Evolutionary conservation across 2,888 invertebrate species (phyloP).

Genomic region (Margaritifera margaritifera): DNA sequence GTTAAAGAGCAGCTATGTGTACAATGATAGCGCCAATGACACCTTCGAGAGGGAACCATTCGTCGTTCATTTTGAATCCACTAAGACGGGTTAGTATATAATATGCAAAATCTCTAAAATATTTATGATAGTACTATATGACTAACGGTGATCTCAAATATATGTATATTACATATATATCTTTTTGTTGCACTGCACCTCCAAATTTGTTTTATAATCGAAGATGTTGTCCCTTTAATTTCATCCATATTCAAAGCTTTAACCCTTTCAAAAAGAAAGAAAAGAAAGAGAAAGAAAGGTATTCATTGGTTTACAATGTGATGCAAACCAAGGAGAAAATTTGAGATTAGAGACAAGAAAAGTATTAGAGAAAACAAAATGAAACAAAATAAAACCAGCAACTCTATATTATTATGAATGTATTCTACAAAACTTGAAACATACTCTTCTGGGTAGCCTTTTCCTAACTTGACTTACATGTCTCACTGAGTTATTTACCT

Average conservation of each 20-base stretch:
- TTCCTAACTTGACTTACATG: too few relatives aligned
- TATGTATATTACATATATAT: too few relatives aligned
- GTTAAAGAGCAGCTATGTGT: slow-evolving; percentile 28
- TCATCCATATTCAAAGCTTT: too few relatives aligned
- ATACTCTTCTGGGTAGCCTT: too few relatives aligned
- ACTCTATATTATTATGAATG: not conserved
- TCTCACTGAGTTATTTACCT: too few relatives aligned
- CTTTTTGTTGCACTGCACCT: not conserved
- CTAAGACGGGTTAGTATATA: slow-evolving; percentile 26
- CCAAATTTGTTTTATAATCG: not conserved
- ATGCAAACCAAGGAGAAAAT: not conserved
- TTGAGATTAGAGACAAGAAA: not conserved
- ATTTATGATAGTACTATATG: too few relatives aligned
- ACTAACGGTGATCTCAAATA: too few relatives aligned
- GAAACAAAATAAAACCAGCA: not conserved
- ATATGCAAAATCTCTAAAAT: not conserved
- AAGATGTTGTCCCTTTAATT: too few relatives aligned
- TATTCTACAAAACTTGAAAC: not conserved
- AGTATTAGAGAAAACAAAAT: not conserved
- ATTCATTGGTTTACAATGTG: too few relatives aligned
- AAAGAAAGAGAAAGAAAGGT: too few relatives aligned
- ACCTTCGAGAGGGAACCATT: slow-evolving; percentile 55
- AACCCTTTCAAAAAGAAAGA: too few relatives aligned
- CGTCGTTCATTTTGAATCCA: slow-evolving; percentile 39
- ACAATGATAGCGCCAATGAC: slow-evolving; percentile 36